Conservation (phyloP, 2,888 invertebrate genomes). For the Troilus luridus region DNA sequence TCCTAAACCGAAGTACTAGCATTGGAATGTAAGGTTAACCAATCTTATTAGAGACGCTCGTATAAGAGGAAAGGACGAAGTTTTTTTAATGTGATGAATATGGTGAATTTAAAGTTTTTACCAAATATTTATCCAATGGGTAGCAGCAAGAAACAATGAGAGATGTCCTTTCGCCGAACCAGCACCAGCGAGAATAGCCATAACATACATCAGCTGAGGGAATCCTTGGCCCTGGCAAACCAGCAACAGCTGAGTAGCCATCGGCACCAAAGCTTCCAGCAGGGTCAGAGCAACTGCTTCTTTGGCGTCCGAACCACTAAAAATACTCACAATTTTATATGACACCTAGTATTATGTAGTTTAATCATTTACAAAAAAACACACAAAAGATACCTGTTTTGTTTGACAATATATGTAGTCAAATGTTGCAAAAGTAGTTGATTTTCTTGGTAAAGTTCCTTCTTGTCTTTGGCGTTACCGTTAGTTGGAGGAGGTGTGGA, state of each 20-base stretch:
- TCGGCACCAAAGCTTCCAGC: conserved; percentile 80
- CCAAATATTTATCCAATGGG: conserved; percentile 86
- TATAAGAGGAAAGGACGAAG: no score
- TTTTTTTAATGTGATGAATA: background rate
- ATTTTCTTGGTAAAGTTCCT: conserved; percentile 74
- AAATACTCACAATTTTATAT: background rate
- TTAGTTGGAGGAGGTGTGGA: conserved; percentile 55
- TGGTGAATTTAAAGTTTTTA: conserved; percentile 67
- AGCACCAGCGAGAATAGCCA: conserved; percentile 89
- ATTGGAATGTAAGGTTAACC: no score
- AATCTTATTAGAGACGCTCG: no score
- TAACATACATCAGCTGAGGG: conserved; percentile 82
- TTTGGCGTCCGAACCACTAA: conserved; percentile 65
- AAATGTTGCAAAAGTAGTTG: conserved; percentile 79
- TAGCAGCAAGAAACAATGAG: conserved; percentile 83
- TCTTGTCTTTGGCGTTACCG: conserved; percentile 52
- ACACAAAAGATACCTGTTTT: conserved; percentile 70
- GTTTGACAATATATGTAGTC: conserved; percentile 81
- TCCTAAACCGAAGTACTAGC: no score
- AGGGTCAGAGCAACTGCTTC: conserved; percentile 78
- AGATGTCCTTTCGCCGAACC: conserved; percentile 86
- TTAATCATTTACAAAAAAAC: background rate
- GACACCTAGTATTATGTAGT: background rate
- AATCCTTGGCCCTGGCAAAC: conserved; percentile 81
- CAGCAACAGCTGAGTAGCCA: conserved; percentile 76